Conservation (phyloP, 2,888 invertebrate species). For the Unio pictorum region DNA sequence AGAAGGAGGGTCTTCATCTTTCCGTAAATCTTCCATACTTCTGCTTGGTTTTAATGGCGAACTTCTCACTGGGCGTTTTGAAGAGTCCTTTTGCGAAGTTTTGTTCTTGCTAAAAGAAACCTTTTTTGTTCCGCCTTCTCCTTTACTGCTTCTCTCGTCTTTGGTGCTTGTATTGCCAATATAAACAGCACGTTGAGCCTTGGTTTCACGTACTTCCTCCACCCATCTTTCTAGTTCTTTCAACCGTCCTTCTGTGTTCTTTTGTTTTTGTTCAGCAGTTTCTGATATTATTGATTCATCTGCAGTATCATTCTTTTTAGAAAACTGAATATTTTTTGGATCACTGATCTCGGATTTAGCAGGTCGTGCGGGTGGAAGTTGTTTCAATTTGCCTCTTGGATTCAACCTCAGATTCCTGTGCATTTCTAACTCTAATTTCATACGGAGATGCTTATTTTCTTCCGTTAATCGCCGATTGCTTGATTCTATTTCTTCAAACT, state of each 20-base stretch:
- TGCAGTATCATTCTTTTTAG: conserved; percentile 1
- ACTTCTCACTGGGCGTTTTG: conserved; percentile 2
- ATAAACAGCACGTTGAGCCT: conserved; percentile 15
- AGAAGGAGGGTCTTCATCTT: conserved; percentile 9
- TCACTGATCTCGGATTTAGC: conserved; percentile 9
- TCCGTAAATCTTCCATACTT: conserved; percentile 40
- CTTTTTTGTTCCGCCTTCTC: conserved; percentile 1
- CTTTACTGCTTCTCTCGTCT: background rate
- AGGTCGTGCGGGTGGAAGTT: conserved; percentile 5
- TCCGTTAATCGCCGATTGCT: conserved; percentile 40
- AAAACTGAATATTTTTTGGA: conserved; percentile 3
- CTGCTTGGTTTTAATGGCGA: conserved; percentile 21
- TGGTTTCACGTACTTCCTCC: conserved; percentile 33
- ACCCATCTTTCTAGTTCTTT: conserved; percentile 53
- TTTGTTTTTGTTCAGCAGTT: conserved; percentile 38
- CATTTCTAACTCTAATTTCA: conserved; percentile 24
- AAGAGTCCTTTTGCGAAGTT: conserved; percentile 12
- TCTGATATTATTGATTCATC: conserved; percentile 11
- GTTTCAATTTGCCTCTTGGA: background rate
- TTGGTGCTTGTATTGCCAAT: conserved; percentile 3
- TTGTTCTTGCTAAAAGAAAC: conserved; percentile 7
- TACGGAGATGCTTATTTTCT: conserved; percentile 36
- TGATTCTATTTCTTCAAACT: conserved; percentile 43
- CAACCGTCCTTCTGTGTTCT: conserved; percentile 37
- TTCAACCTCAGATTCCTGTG: background rate